Conservation (phyloP, 2,797 vertebrate genomes). For the Tragopan temminckii region DNA sequence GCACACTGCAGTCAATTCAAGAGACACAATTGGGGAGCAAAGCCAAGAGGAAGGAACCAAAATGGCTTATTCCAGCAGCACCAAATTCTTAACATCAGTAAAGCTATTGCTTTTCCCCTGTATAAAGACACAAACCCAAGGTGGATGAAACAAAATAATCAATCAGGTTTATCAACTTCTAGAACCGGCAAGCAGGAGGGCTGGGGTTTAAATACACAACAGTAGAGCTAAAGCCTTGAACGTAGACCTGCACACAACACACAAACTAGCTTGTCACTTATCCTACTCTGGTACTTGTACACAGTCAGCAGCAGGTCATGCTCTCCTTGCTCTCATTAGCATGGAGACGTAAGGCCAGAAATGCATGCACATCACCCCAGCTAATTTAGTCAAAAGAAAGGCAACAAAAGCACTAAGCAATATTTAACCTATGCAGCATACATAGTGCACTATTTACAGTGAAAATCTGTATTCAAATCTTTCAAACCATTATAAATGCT, state of each 20-base stretch:
- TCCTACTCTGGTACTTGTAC: too few species aligned
- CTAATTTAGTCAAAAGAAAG: not conserved
- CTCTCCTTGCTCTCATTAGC: not conserved
- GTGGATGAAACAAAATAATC: rapidly evolving
- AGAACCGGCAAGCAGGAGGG: not conserved
- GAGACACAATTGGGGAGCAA: not conserved
- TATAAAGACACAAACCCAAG: not conserved
- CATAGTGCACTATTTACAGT: not conserved
- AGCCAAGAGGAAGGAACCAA: not conserved
- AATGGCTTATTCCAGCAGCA: not conserved
- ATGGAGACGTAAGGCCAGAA: not conserved
- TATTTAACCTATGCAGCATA: not conserved
- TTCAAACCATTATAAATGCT: rapidly evolving
- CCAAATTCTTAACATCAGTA: not conserved
- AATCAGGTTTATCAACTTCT: not conserved
- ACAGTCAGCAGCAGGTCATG: not conserved
- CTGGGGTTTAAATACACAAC: not conserved
- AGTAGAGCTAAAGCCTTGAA: not conserved
- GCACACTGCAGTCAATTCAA: not conserved
- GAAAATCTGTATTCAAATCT: not conserved
- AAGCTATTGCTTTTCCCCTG: not conserved
- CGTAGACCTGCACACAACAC: not conserved
- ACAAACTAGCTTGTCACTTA: not conserved
- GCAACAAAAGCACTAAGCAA: not conserved
- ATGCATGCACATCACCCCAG: too few species aligned